These are phyloP conservation scores for Busseola fusca DNA, from an alignment of 2,888 invertebrate species.

Conservation along the genomic window DNA sequence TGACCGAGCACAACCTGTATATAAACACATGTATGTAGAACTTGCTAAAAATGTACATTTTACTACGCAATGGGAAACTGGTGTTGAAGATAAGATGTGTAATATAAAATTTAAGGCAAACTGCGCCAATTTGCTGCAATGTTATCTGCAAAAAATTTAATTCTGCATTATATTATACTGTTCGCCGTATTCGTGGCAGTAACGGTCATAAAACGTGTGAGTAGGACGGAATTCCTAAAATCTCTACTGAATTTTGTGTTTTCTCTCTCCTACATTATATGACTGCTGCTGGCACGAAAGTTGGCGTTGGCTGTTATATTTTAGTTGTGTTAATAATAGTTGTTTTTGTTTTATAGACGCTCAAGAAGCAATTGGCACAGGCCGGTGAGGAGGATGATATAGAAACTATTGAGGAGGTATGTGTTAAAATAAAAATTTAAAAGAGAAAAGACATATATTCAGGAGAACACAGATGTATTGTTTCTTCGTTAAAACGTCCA, in stretches of 20 bases:
- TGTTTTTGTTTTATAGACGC: conserved; percentile 72
- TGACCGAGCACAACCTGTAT: conserved; percentile 66
- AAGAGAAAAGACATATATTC: neutral
- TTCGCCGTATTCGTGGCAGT: neutral
- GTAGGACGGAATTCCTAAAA: neutral
- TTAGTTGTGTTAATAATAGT: conserved; percentile 1
- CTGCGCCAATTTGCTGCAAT: conserved; percentile 11
- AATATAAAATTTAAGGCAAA: conserved; percentile 1
- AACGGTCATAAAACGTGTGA: neutral
- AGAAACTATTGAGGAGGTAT: conserved; percentile 80
- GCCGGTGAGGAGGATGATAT: conserved; percentile 82
- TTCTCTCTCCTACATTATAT: neutral
- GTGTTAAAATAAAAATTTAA: conserved; percentile 12
- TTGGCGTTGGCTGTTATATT: neutral
- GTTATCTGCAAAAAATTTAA: conserved; percentile 25
- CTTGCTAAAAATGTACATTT: conserved; percentile 27
- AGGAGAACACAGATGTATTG: neutral
- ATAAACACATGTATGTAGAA: conserved; percentile 71
- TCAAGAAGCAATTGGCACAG: conserved; percentile 83
- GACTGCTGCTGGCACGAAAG: neutral
- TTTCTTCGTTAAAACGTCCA: neutral
- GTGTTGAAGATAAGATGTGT: neutral
- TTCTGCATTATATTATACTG: conserved; percentile 7
- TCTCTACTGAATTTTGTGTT: neutral
- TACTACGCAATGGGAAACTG: neutral